Percentiles rank a stretch among this genome's conserved stretches.
phyloP scores from a whole-genome alignment of 2,888 invertebrate species.

The Apamea sordens region DNA sequence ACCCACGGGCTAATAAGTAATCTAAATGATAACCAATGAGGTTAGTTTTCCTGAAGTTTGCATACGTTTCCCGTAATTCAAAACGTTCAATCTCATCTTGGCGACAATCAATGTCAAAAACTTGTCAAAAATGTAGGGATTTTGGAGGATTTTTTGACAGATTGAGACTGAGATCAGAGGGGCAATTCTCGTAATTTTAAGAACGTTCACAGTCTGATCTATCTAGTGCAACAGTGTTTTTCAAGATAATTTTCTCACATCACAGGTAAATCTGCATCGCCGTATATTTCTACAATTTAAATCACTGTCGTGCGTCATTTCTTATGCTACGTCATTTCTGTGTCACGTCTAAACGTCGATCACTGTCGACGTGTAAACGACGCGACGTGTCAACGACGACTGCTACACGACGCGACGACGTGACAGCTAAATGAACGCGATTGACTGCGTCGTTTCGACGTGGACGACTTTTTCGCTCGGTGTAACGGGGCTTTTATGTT shows the following conservation, averaged over 20 bases:
- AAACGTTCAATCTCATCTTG: too few species aligned
- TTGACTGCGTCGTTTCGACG: constrained; percentile 64
- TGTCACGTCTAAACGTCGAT: constrained; percentile 58
- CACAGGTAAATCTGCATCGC: background rate
- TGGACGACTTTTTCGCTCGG: constrained; percentile 51
- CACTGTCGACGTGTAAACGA: constrained; percentile 56
- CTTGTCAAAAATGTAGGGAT: too few species aligned
- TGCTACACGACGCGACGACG: constrained; percentile 61
- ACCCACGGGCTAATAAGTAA: too few species aligned
- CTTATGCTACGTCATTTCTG: constrained; percentile 54
- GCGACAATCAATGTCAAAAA: too few species aligned
- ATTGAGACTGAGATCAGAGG: too few species aligned
- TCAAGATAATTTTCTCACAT: background rate
- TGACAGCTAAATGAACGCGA: constrained; percentile 69
- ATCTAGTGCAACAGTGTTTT: background rate
- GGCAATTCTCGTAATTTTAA: too few species aligned
- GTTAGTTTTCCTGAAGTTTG: too few species aligned
- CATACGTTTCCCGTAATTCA: too few species aligned
- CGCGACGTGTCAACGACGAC: constrained; percentile 57
- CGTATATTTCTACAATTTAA: constrained; percentile 16
- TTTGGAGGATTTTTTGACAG: too few species aligned
- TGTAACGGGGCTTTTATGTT: constrained; percentile 49
- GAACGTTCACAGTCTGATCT: too few species aligned
- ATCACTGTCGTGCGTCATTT: constrained; percentile 46
- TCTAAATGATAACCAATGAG: too few species aligned